These are phyloP conservation scores for Falco novaeseelandiae DNA, from an alignment of 2,797 vertebrate genomes.

Conservation along the genomic window DNA sequence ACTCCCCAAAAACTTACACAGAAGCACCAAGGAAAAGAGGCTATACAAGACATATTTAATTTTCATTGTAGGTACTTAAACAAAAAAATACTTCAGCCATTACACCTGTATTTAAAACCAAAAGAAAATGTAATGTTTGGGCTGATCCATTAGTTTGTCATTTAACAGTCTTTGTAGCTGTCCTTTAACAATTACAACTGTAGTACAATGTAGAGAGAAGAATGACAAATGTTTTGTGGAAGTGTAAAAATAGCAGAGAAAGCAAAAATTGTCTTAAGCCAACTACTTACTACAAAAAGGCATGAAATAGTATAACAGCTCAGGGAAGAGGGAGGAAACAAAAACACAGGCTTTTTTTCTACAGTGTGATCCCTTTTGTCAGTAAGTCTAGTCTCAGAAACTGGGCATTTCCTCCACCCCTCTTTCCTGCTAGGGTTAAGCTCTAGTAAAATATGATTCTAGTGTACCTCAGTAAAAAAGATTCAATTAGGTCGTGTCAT, in stretches of 20 bases:
- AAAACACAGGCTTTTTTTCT: not conserved
- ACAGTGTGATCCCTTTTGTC: not conserved
- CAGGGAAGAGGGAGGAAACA: too few species aligned
- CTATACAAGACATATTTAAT: not conserved
- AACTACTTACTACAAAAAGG: not conserved
- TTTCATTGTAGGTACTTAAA: not conserved
- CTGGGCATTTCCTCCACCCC: not conserved
- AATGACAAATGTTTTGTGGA: not conserved
- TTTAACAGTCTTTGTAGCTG: not conserved
- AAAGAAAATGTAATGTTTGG: not conserved
- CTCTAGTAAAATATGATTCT: not conserved
- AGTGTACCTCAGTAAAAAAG: not conserved
- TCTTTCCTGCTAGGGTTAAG: not conserved
- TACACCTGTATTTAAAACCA: not conserved
- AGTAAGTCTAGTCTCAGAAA: not conserved
- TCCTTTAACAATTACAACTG: not conserved
- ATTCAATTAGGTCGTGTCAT: not conserved
- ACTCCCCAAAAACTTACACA: not conserved
- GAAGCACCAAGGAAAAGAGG: not conserved
- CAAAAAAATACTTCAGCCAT: constrained; percentile 1
- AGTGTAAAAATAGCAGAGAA: not conserved
- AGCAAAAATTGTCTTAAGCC: not conserved
- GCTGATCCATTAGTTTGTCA: not conserved
- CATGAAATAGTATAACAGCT: not conserved
- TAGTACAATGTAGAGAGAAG: not conserved